Base-by-base conservation (phyloP, 2,888 invertebrate genomes). In the Eubasilissa splendida region DNA sequence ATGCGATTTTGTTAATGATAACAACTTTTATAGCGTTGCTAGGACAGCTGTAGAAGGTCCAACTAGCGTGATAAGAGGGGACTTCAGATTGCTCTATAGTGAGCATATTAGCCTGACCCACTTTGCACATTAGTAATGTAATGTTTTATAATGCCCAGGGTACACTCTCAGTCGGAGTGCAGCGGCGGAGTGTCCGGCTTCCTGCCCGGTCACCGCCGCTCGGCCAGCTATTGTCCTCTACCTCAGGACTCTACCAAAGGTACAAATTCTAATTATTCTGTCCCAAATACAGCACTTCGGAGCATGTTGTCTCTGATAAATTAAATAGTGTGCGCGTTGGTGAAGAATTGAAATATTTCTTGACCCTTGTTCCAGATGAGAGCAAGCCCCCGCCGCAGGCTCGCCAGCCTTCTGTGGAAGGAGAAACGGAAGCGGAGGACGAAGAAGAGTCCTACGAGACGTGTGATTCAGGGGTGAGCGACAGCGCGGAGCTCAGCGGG, bases 391-490 rank as follows among this genome's bases (percentile, higher is more conserved):
- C 84, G 79, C 63, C 76, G 42, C 74, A 77, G n/a, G 42, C 42
- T 42, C 42, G 42, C 42, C 78, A 70, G 52, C 89, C 89, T 1
- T 89, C 89, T 0, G 90, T 89, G 54, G 89, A 90, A 0, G 89
- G 89, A 89, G 91, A 31, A 93, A 82, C 0, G 91, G 90, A 31
- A 90, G 90, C 80, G 90, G 91, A 14, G 93, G 93, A 84, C 93
- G 93, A 76, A 94, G 94, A 0, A 95, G 95, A 84, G 97, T 95
- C 68, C 94, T 98, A 98, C 88, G 97, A 98, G 88, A 98, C 98
- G 0, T 98, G 98, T 87, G 98, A 98, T 33, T 90, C 90, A 75
- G 90, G 90, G n/a, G 82, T 76, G 4, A 89, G 84, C 75, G 84
- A 84, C 73, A 74, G 81, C 22, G 82, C 80, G 7, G 82, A 82